Conservation (phyloP, 2,888 invertebrate species). For the Arge pagana region DNA sequence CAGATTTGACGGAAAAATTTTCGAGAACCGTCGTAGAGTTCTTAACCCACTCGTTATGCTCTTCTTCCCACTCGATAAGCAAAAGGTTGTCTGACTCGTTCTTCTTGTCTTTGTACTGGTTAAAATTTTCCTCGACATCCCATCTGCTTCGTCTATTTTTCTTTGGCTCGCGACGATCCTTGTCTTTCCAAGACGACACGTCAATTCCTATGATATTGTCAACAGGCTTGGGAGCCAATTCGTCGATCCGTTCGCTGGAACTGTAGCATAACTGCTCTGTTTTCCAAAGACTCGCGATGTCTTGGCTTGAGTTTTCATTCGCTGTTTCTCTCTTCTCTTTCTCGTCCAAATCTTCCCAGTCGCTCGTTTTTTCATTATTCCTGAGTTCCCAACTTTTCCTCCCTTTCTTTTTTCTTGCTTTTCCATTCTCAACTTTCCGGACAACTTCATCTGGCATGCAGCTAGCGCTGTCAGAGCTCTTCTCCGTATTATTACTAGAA, state of each 20-base stretch:
- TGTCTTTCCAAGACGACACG: background rate
- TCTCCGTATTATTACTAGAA: background rate
- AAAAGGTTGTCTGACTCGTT: slow-evolving; percentile 10
- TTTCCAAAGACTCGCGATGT: slow-evolving; percentile 3
- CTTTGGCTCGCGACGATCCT: slow-evolving; percentile 15
- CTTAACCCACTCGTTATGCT: slow-evolving; percentile 38
- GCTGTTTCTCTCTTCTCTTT: background rate
- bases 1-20: background rate
- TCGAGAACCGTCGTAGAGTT: background rate
- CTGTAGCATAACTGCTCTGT: background rate
- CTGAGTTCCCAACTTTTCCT: slow-evolving; percentile 8
- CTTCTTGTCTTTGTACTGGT: background rate
- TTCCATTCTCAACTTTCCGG: background rate
- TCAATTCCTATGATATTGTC: too few relatives aligned
- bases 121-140: slow-evolving; percentile 42
- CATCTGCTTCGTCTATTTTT: slow-evolving; percentile 45
- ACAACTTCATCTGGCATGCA: background rate
- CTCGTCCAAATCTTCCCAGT: slow-evolving; percentile 10
- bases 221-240: too few relatives aligned
- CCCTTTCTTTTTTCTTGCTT: background rate
- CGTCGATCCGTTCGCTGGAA: too few relatives aligned
- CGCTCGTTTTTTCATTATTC: slow-evolving; percentile 12
- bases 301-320: background rate
- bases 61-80: slow-evolving; percentile 36
- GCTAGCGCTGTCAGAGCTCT: background rate